A percentile compares a stretch with the other conserved stretches of the same genome.
Evolutionary conservation across 2,113 vertebrate genomes (phyloP).

Genomic region (Tupaia chinensis): DNA sequence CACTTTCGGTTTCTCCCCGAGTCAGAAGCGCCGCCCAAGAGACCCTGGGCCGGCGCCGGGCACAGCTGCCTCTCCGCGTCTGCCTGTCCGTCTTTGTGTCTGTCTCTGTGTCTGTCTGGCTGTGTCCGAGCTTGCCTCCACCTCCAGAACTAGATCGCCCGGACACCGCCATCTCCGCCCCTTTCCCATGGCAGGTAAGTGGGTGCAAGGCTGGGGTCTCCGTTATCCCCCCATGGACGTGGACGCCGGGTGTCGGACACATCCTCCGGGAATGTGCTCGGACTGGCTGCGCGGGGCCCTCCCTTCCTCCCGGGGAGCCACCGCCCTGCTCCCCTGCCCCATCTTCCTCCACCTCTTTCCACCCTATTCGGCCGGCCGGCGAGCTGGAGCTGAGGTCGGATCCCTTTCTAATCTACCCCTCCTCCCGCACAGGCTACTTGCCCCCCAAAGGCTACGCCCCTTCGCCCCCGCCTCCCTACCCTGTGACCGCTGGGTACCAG

Average conservation of each 20-base stretch:
- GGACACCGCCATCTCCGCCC: background rate
- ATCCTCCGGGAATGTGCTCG: slow-evolving; percentile 75
- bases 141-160: slow-evolving; percentile 69
- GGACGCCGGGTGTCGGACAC: slow-evolving; percentile 46
- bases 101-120: slow-evolving; percentile 85
- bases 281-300: slow-evolving; percentile 72
- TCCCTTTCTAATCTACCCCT: slow-evolving; percentile 9
- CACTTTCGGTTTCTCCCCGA: slow-evolving; percentile 81
- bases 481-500: slow-evolving; percentile 72
- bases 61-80: slow-evolving; percentile 86
- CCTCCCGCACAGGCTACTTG: slow-evolving; percentile 66
- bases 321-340: slow-evolving; percentile 65
- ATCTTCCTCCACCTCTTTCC: slow-evolving; percentile 5
- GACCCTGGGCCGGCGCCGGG: slow-evolving; percentile 73
- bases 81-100: slow-evolving; percentile 85
- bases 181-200: slow-evolving; percentile 76
- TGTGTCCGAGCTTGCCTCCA: slow-evolving; percentile 72
- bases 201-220: slow-evolving; percentile 42
- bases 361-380: background rate
- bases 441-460: slow-evolving; percentile 82
- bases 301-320: slow-evolving; percentile 64
- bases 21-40: slow-evolving; percentile 72
- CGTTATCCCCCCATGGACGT: slow-evolving; percentile 39
- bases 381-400: background rate
- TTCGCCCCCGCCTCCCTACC: slow-evolving; percentile 87